phyloP scores from a whole-genome alignment of 2,797 vertebrate species.

The Zenarchopterus dispar region DNA sequence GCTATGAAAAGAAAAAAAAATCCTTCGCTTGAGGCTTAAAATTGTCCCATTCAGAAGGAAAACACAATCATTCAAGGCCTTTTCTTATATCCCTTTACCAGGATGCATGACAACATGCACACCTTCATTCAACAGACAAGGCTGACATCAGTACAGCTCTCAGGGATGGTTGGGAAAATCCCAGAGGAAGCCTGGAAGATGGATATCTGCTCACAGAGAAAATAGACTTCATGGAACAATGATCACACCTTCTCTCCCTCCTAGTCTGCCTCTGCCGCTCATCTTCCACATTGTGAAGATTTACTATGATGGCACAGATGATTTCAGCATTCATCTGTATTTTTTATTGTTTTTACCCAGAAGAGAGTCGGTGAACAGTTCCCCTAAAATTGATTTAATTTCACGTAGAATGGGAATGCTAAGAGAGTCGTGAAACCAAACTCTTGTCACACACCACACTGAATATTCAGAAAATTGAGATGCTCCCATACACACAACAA shows the following conservation, averaged over 20 bases:
- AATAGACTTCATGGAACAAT: conserved; percentile 71
- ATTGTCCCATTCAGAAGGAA: conserved; percentile 24
- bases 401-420: no score
- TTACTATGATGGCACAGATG: conserved; percentile 43
- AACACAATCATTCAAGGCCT: conserved; percentile 13
- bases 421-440: no score
- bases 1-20: conserved; percentile 16
- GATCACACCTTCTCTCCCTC: conserved; percentile 36
- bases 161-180: conserved; percentile 30
- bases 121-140: conserved; percentile 31
- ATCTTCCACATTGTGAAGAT: conserved; percentile 36
- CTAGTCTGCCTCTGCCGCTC: background rate
- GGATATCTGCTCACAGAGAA: conserved; percentile 66
- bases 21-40: conserved; percentile 25
- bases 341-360: background rate
- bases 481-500: no score
- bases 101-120: conserved; percentile 31
- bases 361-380: no score
- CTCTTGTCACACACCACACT: no score
- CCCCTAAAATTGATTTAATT: no score
- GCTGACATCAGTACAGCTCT: conserved; percentile 37
- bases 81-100: conserved; percentile 17
- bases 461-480: no score
- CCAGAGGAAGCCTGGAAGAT: conserved; percentile 43
- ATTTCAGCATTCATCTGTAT: conserved; percentile 31